Base-by-base conservation (phyloP, 92 coral and sea anemone genomes). In the Bergia sp. region DNA sequence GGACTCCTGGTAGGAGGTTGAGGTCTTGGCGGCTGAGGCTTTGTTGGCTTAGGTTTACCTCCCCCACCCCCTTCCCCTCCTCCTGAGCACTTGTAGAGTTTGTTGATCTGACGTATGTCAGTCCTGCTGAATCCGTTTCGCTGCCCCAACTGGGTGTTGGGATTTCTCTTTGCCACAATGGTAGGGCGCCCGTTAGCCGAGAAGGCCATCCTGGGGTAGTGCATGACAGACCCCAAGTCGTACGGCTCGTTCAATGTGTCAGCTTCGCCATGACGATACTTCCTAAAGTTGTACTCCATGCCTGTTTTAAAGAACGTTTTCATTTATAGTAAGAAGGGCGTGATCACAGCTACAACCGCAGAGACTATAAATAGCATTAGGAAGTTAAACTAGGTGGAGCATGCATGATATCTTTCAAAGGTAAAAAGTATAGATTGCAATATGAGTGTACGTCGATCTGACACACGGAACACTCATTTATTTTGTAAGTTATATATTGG, bases 181-280 rank as follows among this genome's bases (percentile, higher is more conserved):
- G 94, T 92, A 2, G 89, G 84, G 73, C 81, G 88, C 1, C 92
- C 85, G 76, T 92, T 92, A 15, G 41, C 37, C 36, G 92, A 75
- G 80, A 92, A 92, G 13, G 94, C 94, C 77, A 55, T 40, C 85
- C 16, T 85, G 1, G 94, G 94, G 50, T 92, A 92, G 80, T 92
- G 94, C 94, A 92, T 92, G 38, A 92, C 82, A n/a, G 92, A 89
- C 11, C 67, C 73, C 76, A 76, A 75, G 90, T 92, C 94, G 86
- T 92, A 92, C 75, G 92, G 92, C 45, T 82, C 94, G 38, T 81
- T 81, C 21, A 92, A 80, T 4, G 94, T 86, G 81, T 92, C 94
- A 15, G 92, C 94, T 44, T 92, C 42, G 11, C 94, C 94, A 72
- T 92, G 94, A 13, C 86, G 79, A 66, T 92, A 92, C 88, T 85